Percentiles rank a stretch among this genome's conserved stretches.
Conservation (phyloP, 2,797 vertebrate genomes). For the Chaenodraco wilsoni region DNA sequence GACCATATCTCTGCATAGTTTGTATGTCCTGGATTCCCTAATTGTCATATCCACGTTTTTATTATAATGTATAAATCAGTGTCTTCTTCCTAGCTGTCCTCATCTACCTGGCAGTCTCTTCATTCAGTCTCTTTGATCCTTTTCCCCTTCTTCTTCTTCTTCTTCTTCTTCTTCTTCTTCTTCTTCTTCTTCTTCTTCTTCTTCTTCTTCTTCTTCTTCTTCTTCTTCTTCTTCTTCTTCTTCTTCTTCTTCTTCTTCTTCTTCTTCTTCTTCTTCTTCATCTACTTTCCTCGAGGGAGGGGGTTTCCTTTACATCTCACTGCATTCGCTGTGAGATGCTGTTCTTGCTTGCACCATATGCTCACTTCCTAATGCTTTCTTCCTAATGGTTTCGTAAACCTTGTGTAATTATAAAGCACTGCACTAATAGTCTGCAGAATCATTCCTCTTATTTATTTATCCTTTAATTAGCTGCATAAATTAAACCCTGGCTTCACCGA, state of each 20-base stretch:
- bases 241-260: conserved; percentile 24
- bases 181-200: conserved; percentile 21
- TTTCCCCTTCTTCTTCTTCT: conserved; percentile 14
- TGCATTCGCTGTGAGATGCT: background rate
- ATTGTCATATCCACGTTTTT: conserved; percentile 16
- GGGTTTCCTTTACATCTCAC: conserved; percentile 9
- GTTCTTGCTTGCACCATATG: conserved; percentile 1
- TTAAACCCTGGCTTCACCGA: conserved; percentile 9
- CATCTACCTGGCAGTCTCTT: conserved; percentile 15
- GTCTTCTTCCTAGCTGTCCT: conserved; percentile 15
- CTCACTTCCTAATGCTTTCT: background rate
- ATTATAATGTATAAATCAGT: conserved; percentile 17
- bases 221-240: background rate
- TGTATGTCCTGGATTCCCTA: background rate
- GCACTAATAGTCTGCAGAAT: conserved; percentile 1
- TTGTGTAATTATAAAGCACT: background rate
- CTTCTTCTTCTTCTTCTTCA: conserved; percentile 4
- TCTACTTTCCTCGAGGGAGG: conserved; percentile 10
- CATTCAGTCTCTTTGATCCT: conserved; percentile 34
- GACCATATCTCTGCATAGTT: conserved; percentile 11
- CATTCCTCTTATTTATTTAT: conserved; percentile 3
- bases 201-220: no score
- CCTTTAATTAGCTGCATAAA: conserved; percentile 22
- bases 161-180: conserved; percentile 20
- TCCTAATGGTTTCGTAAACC: background rate